Percentiles rank a stretch among this genome's conserved stretches.
These are phyloP conservation scores for Sycophaga agraensis DNA, from an alignment of 1,140 invertebrate genomes.

Conservation along the genomic window DNA sequence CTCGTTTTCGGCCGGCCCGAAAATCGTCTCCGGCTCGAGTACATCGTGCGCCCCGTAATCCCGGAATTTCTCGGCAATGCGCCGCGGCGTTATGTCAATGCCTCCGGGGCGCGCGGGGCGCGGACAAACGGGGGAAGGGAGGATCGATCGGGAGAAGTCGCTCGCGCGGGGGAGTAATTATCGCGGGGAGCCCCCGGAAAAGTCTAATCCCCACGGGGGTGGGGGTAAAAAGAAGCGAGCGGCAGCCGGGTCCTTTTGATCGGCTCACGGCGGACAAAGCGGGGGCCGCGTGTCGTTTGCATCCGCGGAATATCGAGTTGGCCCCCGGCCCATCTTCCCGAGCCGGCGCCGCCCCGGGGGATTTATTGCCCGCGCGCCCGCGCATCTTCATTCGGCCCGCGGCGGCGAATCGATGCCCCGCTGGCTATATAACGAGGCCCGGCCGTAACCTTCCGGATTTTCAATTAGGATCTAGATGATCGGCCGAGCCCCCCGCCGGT, in stretches of 20 bases:
- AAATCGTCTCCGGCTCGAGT: too few species aligned
- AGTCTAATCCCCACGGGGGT: too few species aligned
- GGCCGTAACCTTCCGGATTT: conserved; percentile 25
- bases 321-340: neutral
- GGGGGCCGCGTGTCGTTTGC: conserved; percentile 15
- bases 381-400: conserved; percentile 24
- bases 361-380: conserved; percentile 20
- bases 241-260: neutral
- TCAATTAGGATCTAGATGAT: conserved; percentile 23
- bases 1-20: too few species aligned
- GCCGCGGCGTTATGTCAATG: too few species aligned
- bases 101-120: too few species aligned
- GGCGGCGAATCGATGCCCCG: neutral
- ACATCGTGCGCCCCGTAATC: too few species aligned
- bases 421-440: conserved; percentile 3
- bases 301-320: conserved; percentile 15
- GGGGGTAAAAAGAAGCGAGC: conserved; percentile 13
- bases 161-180: too few species aligned
- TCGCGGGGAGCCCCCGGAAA: too few species aligned
- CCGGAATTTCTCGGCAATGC: too few species aligned
- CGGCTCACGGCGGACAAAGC: too few species aligned
- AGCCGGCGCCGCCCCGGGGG: neutral
- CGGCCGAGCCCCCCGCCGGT: neutral
- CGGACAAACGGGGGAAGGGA: too few species aligned
- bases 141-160: too few species aligned